Evolutionary conservation across 2,888 invertebrate species (phyloP).

Genomic region (Melipona bicolor): DNA sequence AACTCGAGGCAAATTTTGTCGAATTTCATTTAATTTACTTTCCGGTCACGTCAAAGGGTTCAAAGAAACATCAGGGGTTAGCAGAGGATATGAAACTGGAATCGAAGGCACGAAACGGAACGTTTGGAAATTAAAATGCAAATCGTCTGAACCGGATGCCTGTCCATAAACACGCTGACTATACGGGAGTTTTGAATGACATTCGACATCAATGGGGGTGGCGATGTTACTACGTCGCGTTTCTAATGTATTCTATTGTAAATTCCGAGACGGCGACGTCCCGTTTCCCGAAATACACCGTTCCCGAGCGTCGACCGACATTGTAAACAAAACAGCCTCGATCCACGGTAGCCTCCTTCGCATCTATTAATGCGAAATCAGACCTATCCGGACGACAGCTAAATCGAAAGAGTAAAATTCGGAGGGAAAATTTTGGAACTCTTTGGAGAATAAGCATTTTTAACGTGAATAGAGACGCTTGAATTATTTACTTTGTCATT

Average conservation of each 20-base stretch:
- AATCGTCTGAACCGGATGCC: conserved; percentile 14
- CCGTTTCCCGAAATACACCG: conserved; percentile 41
- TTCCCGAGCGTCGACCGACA: conserved; percentile 47
- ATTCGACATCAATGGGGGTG: conserved; percentile 33
- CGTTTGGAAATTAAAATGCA: conserved; percentile 42
- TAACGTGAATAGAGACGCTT: no score
- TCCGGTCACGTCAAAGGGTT: not conserved
- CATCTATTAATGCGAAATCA: conserved; percentile 15
- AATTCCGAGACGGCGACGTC: conserved; percentile 34
- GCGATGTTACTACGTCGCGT: conserved; percentile 25
- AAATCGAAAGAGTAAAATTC: no score
- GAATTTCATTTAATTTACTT: no score
- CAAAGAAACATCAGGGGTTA: not conserved
- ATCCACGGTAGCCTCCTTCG: not conserved
- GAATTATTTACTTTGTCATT: no score
- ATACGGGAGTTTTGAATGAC: conserved; percentile 47
- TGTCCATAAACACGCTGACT: conserved; percentile 3
- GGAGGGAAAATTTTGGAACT: not conserved
- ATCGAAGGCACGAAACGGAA: not conserved
- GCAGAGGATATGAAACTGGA: not conserved
- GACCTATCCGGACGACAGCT: no score
- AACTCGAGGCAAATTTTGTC: no score
- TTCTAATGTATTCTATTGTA: conserved; percentile 54
- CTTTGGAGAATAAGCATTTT: no score
- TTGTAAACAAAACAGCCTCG: conserved; percentile 46